Percentiles rank a stretch among this genome's conserved stretches.
Conservation (phyloP, 1,140 invertebrate species). For the Physella acuta region DNA sequence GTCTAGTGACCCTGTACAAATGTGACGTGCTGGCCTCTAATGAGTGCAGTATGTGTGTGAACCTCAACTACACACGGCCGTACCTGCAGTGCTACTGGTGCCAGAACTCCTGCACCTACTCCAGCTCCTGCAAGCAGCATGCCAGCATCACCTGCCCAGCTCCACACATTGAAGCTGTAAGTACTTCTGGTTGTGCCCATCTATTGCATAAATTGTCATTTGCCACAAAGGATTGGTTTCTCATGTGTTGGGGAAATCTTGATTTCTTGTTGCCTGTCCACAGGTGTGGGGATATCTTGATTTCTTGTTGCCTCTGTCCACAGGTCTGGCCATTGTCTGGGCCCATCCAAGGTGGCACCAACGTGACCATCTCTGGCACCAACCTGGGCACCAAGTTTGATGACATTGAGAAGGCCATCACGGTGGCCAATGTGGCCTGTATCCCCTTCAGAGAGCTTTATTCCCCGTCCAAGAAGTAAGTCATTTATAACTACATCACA, state of each 20-base stretch:
- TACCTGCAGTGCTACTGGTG: constrained; percentile 45
- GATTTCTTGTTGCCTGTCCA: constrained; percentile 1
- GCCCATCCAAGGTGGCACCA: constrained; percentile 92
- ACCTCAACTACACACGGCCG: constrained; percentile 34
- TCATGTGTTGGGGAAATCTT: neutral
- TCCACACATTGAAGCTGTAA: constrained; percentile 37
- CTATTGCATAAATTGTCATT: neutral
- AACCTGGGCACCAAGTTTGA: constrained; percentile 89
- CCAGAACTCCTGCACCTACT: constrained; percentile 34
- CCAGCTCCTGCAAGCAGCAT: constrained; percentile 22
- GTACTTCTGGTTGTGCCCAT: neutral
- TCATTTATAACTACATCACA: too few relatives aligned
- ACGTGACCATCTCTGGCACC: constrained; percentile 92
- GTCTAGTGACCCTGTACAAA: constrained; percentile 43
- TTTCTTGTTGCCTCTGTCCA: constrained; percentile 32
- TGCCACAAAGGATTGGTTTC: neutral
- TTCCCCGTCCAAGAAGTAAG: constrained; percentile 78
- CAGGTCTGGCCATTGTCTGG: constrained; percentile 89
- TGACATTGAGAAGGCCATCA: constrained; percentile 88
- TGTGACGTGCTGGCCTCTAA: constrained; percentile 38
- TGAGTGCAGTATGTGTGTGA: constrained; percentile 48
- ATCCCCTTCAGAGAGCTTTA: constrained; percentile 75
- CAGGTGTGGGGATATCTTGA: neutral
- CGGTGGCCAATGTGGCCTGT: constrained; percentile 87
- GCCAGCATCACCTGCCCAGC: constrained; percentile 33